These are phyloP conservation scores for Arctocebus calabarensis DNA, from an alignment of 2,797 vertebrate species.

Conservation along the genomic window DNA sequence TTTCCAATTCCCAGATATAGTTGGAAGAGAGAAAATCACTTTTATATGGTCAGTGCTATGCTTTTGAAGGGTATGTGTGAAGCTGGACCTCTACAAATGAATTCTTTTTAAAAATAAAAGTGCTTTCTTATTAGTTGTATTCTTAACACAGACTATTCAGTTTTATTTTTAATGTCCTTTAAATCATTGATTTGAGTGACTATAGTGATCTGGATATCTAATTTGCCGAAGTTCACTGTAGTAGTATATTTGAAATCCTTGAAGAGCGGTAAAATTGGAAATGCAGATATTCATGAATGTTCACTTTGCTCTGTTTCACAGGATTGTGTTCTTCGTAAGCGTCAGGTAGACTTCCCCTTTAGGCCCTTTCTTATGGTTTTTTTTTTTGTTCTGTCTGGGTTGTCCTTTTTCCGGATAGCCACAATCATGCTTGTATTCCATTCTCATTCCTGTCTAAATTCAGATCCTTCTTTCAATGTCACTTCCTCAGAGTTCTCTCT, in stretches of 20 bases:
- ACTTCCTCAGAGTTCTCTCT: background rate
- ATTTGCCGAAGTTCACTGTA: conserved; percentile 28
- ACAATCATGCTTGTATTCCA: background rate
- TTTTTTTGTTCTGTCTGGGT: background rate
- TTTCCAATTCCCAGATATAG: background rate
- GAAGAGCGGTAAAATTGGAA: conserved; percentile 25
- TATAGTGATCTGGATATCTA: background rate
- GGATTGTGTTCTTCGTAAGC: background rate
- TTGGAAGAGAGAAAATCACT: conserved; percentile 2
- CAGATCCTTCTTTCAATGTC: conserved; percentile 21
- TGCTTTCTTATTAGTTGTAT: conserved; percentile 24
- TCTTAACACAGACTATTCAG: conserved; percentile 33
- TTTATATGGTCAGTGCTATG: background rate
- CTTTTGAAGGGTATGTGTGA: background rate
- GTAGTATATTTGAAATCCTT: conserved; percentile 48
- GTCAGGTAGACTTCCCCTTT: background rate
- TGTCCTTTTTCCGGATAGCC: background rate
- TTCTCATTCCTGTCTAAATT: conserved; percentile 9
- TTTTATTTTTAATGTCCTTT: conserved; percentile 61
- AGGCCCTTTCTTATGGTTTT: background rate
- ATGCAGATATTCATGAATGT: background rate
- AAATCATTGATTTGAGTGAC: conserved; percentile 52
- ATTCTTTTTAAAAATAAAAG: background rate
- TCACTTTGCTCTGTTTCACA: background rate
- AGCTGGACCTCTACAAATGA: background rate